Conservation (phyloP, 2,888 invertebrate genomes). For the Aproaerema taeniolella region DNA sequence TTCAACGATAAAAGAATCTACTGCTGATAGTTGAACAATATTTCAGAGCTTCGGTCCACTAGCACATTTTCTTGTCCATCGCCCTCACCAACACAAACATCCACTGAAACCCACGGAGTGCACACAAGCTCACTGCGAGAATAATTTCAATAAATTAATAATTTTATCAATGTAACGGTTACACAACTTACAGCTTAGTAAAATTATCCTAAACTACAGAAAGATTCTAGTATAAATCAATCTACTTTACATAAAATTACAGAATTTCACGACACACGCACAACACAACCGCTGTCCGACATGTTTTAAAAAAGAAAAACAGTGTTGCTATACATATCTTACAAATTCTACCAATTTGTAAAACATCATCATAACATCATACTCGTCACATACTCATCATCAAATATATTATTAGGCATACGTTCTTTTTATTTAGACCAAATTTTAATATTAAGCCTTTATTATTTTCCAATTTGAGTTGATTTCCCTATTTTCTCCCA, state of each 20-base stretch:
- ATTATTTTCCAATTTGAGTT: too few species aligned
- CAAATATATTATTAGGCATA: too few species aligned
- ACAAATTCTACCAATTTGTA: neutral
- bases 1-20: slow-evolving; percentile 29
- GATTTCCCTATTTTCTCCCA: too few species aligned
- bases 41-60: slow-evolving; percentile 41
- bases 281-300: slow-evolving; percentile 53
- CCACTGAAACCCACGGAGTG: slow-evolving; percentile 49
- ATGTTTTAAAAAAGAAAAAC: slow-evolving; percentile 44
- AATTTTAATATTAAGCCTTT: too few species aligned
- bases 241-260: slow-evolving; percentile 26
- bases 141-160: slow-evolving; percentile 2
- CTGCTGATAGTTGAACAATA: slow-evolving; percentile 26
- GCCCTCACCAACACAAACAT: slow-evolving; percentile 67
- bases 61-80: slow-evolving; percentile 63
- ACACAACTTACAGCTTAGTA: slow-evolving; percentile 26
- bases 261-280: slow-evolving; percentile 37
- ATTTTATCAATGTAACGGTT: slow-evolving; percentile 1
- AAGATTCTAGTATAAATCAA: slow-evolving; percentile 23
- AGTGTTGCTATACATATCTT: slow-evolving; percentile 25
- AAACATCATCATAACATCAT: too few species aligned
- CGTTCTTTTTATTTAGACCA: too few species aligned
- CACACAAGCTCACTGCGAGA: slow-evolving; percentile 38
- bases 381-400: too few species aligned
- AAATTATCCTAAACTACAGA: slow-evolving; percentile 23